Evolutionary conservation across 2,888 invertebrate species (phyloP), one percentile per base, ranked within the genome.

Genomic region (Heteromurus nitidus): DNA sequence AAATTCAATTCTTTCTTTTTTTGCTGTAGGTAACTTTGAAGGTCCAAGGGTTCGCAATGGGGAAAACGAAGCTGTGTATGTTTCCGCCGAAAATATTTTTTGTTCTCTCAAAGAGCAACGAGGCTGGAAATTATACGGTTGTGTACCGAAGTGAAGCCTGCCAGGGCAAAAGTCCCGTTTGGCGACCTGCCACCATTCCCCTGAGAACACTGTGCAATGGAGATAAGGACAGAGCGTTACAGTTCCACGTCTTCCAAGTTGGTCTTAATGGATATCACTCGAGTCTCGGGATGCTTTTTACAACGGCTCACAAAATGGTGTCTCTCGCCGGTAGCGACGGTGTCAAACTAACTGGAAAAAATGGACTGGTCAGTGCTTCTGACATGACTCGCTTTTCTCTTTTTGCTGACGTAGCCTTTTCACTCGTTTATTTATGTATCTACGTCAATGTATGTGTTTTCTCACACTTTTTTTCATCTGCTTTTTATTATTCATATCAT

Each of bases 91-190:
- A 83, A 62, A 79, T 85, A 55, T 86, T 86, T 77, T 87, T 80
- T 76, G 82, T 82, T 13, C 24, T 90, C 67, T 88, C 88, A 72
- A 90, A 90, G 85, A 87, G 88, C 22, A 89, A 90, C 87, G 90
- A 87, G 69, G 64, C 81, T 28, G 89, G 89, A 18, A 87, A 87
- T 31, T 90, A 89, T 83, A 89, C 90, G 70, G 88, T 91, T 16
- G 91, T 91, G 1, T 90, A 91, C 86, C 90, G 91, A 86, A 91
- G 91, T 50, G 92, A 92, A 87, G 90, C 90, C 18, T 47, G 36
- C 26, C 90, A 89, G 85, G 82, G 75, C 53, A 87, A 90, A 53
- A 90, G 91, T 87, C 92, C 92, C 9, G 89, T 88, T 20, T 92
- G 92, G 92, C 88, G 89, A 82, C 82, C 88, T 88, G 90, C 92